phyloP scores from a whole-genome alignment of 2,888 invertebrate species.

The Fragum fragum region DNA sequence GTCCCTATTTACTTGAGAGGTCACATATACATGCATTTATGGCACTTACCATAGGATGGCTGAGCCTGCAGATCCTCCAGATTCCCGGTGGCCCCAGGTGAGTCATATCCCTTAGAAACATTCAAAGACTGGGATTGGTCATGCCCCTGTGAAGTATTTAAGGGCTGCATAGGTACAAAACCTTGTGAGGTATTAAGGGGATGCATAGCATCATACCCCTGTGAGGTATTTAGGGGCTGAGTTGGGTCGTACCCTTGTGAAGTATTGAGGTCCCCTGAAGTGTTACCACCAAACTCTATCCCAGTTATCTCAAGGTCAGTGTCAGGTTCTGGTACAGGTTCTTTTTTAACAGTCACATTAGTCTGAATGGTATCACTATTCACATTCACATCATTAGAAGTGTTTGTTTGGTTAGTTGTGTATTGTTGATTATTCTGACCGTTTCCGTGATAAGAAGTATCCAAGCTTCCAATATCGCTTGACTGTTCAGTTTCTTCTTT shows the following conservation, averaged over 20 bases:
- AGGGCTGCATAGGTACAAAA: too few species aligned
- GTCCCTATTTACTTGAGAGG: too few species aligned
- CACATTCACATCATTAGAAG: not conserved
- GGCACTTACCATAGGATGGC: not conserved
- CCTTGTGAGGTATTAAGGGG: too few species aligned
- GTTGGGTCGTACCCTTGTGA: too few species aligned
- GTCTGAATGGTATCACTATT: not conserved
- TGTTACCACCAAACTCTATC: not conserved
- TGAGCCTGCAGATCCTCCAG: not conserved
- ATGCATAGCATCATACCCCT: too few species aligned
- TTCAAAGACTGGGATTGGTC: not conserved
- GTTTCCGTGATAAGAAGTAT: too few species aligned
- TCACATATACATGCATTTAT: too few species aligned
- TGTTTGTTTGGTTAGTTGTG: too few species aligned
- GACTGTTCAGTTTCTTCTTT: not conserved
- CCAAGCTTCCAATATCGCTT: not conserved
- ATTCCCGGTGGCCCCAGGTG: not conserved
- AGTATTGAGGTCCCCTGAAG: not conserved
- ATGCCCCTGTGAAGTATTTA: not conserved
- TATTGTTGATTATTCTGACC: too few species aligned
- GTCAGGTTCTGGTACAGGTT: not conserved
- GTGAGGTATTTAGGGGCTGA: too few species aligned
- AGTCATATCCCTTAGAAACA: not conserved
- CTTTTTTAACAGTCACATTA: not conserved
- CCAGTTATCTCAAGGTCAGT: not conserved